A percentile compares a stretch with the other conserved stretches of the same genome.
phyloP scores from a whole-genome alignment of 2,888 invertebrate genomes.

The Ommatoiulus sabulosus region DNA sequence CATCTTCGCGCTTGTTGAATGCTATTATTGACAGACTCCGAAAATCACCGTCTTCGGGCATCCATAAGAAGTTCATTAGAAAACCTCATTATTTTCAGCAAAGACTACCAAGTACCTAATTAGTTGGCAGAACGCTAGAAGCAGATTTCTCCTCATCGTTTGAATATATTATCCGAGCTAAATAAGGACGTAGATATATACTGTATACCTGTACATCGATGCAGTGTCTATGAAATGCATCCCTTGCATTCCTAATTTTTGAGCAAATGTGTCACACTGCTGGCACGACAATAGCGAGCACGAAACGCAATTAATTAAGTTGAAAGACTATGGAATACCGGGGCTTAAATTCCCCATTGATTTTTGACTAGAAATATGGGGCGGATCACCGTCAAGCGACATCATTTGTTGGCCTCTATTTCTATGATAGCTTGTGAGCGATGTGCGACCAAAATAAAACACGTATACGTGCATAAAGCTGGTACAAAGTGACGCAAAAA shows the following conservation, averaged over 20 bases:
- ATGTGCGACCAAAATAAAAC: constrained; percentile 6
- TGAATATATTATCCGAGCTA: background rate
- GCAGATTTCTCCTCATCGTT: background rate
- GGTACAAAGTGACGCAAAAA: no score
- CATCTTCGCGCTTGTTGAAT: constrained; percentile 26
- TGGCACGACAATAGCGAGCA: constrained; percentile 20
- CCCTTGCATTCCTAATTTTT: background rate
- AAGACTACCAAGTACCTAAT: constrained; percentile 40
- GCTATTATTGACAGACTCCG: constrained; percentile 12
- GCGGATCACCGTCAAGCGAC: background rate
- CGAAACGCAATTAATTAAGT: constrained; percentile 36
- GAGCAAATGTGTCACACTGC: background rate
- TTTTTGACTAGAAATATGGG: constrained; percentile 13
- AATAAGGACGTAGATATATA: background rate
- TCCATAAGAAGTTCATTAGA: constrained; percentile 26
- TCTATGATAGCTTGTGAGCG: background rate
- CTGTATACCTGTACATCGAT: no score
- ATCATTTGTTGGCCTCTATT: background rate
- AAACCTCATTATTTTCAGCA: constrained; percentile 26
- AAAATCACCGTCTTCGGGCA: background rate
- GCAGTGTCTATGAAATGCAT: background rate
- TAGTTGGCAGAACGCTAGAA: background rate
- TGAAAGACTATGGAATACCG: background rate
- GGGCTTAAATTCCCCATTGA: constrained; percentile 24
- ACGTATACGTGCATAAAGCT: no score